Percentiles rank a stretch among this genome's conserved stretches.
Conservation (phyloP, 2,888 invertebrate genomes). For the Epicampocera succincta region DNA sequence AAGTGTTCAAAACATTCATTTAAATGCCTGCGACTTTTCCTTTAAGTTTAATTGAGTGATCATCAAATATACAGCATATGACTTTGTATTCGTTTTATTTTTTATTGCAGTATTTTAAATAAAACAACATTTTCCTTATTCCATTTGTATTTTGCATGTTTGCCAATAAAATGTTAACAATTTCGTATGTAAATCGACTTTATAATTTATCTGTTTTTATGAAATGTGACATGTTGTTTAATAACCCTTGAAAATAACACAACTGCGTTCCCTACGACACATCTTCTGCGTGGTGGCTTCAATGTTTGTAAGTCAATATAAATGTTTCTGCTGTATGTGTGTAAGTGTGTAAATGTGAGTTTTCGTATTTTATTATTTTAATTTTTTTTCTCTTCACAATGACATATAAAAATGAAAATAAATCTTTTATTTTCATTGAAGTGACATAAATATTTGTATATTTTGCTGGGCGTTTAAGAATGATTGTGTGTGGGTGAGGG, state of each 20-base stretch:
- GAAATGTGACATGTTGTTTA: constrained; percentile 57
- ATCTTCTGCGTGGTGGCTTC: neutral
- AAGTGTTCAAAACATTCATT: no score
- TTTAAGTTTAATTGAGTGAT: no score
- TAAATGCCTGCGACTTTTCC: no score
- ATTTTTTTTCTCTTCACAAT: constrained; percentile 12
- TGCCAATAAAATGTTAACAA: constrained; percentile 35
- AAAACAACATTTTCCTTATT: neutral
- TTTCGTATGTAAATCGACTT: constrained; percentile 30
- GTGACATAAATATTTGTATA: constrained; percentile 58
- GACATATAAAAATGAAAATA: constrained; percentile 39
- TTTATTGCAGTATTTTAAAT: neutral
- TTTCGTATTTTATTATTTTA: constrained; percentile 31
- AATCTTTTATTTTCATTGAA: constrained; percentile 51
- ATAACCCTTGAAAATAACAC: constrained; percentile 58
- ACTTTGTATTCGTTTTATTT: no score
- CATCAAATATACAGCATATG: no score
- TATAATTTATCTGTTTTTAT: constrained; percentile 50
- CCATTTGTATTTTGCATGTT: constrained; percentile 1
- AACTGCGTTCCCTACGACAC: constrained; percentile 24
- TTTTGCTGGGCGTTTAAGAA: neutral
- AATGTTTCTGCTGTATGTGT: neutral
- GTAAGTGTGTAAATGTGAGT: constrained; percentile 11
- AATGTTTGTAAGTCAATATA: neutral
- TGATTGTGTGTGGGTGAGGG: neutral